Evolutionary conservation across 2,113 vertebrate genomes (phyloP).

Genomic region (Sceloporus tristichus): DNA sequence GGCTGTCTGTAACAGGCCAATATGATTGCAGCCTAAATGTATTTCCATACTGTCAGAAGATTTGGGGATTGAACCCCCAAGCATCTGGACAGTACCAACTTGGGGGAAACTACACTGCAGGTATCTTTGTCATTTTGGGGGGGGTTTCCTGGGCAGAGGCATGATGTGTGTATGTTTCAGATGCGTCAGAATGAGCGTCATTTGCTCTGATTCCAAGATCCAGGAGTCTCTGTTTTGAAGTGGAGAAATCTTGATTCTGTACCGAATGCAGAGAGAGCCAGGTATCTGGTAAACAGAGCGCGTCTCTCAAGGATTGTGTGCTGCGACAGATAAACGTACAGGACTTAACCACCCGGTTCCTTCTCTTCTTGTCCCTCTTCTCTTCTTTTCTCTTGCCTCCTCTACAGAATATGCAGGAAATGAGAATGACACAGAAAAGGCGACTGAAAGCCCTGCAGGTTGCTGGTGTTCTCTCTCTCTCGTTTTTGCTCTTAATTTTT

Average conservation of each 20-base stretch:
- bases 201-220: neutral
- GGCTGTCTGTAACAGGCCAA: too few relatives aligned
- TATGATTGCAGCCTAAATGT: too few relatives aligned
- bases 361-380: slow-evolving; percentile 79
- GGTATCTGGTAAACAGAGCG: neutral
- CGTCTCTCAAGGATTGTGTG: neutral
- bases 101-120: too few relatives aligned
- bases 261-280: neutral
- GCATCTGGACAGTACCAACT: too few relatives aligned
- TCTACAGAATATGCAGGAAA: slow-evolving; percentile 94
- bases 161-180: neutral
- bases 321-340: slow-evolving; percentile 29
- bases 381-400: slow-evolving; percentile 82
- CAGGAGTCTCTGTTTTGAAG: neutral
- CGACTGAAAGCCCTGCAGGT: slow-evolving; percentile 93
- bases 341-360: slow-evolving; percentile 68
- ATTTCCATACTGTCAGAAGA: too few relatives aligned
- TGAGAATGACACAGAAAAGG: slow-evolving; percentile 95
- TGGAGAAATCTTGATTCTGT: neutral
- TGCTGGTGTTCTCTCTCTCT: slow-evolving; percentile 76
- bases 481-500: slow-evolving; percentile 76
- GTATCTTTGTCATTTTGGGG: too few relatives aligned
- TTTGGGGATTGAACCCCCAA: too few relatives aligned
- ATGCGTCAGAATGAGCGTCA: neutral
- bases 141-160: neutral